Evolutionary conservation across 2,797 vertebrate genomes (phyloP), one percentile per base, ranked within the genome.

Genomic region (Coccyzus lansbergi): DNA sequence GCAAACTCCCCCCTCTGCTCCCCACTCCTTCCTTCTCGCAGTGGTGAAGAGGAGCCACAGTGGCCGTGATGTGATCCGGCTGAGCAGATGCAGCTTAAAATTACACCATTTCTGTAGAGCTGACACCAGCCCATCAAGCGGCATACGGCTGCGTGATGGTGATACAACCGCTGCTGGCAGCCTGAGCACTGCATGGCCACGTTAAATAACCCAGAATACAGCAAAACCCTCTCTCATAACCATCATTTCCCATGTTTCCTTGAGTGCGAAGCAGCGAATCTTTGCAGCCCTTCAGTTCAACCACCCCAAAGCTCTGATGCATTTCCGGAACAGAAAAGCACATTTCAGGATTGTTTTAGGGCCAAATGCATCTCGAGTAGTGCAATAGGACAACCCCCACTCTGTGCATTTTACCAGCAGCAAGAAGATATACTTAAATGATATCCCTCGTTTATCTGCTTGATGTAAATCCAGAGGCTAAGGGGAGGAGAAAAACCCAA

Each of bases 131-230:
- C 49, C 84, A 14, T 31, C 25, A 5, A 26, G 82, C 53, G 9
- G 68, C 59, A 15, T 3, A 20, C 10, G 29, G 86, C 92, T n/a
- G 65, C 19, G 9, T 4, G 1, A 38, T 75, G 78, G 56, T 15
- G 2, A 74, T 65, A 51, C 34, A 26, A 49, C 36, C 10, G 7
- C 12, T 10, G 3, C 81, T 11, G 7, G 68, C 83, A 56, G 60
- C 42, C 36, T 1, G 0, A 55, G 49, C 2, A 2, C 64, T 46
- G 51, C 42, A 14, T 0, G 4, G 64, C 48, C 10, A 1, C 8
- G 3, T 44, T 42, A 25, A 67, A 52, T 8, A 86, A 86, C 44
- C 46, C 65, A 2, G 29, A 49, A 55, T 4, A n/a, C 78, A 34
- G 59, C 4, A 6, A 75, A 82, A 29, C 6, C 16, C 20, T 24